Evolutionary conservation across 2,113 vertebrate species (phyloP).

Genomic region (Alethe diademata): DNA sequence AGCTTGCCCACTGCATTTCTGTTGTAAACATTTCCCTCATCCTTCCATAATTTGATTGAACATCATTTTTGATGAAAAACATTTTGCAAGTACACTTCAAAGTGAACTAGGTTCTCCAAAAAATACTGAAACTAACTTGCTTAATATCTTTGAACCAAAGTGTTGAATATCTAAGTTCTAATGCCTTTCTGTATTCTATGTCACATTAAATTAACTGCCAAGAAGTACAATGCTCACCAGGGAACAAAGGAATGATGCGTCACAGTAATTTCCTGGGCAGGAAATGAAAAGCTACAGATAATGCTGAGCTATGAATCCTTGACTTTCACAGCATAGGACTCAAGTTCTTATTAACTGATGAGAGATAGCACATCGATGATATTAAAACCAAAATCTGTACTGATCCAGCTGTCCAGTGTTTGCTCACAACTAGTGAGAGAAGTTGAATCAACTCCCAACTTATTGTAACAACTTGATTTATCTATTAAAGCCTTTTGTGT

Average conservation of each 20-base stretch:
- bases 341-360: conserved; percentile 80
- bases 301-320: conserved; percentile 32
- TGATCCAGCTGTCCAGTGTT: conserved; percentile 23
- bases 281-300: conserved; percentile 90
- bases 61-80: neutral
- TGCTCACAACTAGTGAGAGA: conserved; percentile 30
- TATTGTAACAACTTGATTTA: conserved; percentile 13
- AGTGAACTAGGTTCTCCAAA: neutral
- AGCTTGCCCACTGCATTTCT: neutral
- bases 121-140: neutral
- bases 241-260: conserved; percentile 63
- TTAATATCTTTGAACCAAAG: neutral
- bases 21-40: neutral
- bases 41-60: neutral
- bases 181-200: neutral
- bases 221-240: conserved; percentile 2
- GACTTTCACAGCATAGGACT: conserved; percentile 24
- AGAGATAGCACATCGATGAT: conserved; percentile 64
- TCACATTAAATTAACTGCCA: neutral
- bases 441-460: conserved; percentile 12
- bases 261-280: conserved; percentile 91
- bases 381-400: conserved; percentile 71
- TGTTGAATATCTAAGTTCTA: neutral
- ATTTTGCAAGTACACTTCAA: neutral
- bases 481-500: neutral